phyloP scores from a whole-genome alignment of 2,797 vertebrate genomes.

The Euphonia xanthogaster region DNA sequence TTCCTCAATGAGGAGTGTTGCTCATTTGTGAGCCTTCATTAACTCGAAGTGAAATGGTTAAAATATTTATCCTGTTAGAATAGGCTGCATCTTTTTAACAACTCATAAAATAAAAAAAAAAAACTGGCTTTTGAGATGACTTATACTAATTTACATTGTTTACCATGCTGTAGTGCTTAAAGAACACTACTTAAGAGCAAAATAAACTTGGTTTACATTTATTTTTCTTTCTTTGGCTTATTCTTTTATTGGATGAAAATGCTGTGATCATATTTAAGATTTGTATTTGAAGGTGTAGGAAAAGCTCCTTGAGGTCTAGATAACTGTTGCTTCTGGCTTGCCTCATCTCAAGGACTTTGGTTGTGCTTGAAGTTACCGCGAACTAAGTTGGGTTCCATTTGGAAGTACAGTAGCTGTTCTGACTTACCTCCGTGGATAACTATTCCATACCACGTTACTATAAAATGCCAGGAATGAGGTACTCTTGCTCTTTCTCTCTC shows the following conservation, averaged over 20 bases:
- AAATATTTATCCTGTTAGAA: slow-evolving; percentile 99
- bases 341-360: slow-evolving; percentile 17
- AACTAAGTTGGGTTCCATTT: slow-evolving; percentile 15
- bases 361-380: not conserved
- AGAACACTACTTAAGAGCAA: slow-evolving; percentile 93
- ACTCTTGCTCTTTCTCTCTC: not conserved
- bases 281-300: not conserved
- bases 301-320: slow-evolving; percentile 5
- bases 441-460: not conserved
- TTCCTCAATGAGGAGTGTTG: slow-evolving; percentile 99
- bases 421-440: slow-evolving; percentile 17
- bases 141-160: slow-evolving; percentile 99
- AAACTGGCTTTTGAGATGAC: slow-evolving; percentile 91
- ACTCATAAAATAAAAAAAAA: slow-evolving; percentile 94
- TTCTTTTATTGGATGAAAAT: slow-evolving; percentile 72
- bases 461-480: not conserved
- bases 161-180: slow-evolving; percentile 97
- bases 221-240: slow-evolving; percentile 74
- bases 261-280: slow-evolving; percentile 45
- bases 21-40: slow-evolving; percentile 99
- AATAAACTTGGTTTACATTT: slow-evolving; percentile 99
- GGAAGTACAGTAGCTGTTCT: slow-evolving; percentile 32
- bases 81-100: slow-evolving; percentile 98
- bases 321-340: slow-evolving; percentile 26
- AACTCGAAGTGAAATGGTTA: slow-evolving; percentile 95